These are phyloP conservation scores for Ichneumoninae sp. DNA, from an alignment of 2,888 invertebrate species.

Conservation along the genomic window DNA sequence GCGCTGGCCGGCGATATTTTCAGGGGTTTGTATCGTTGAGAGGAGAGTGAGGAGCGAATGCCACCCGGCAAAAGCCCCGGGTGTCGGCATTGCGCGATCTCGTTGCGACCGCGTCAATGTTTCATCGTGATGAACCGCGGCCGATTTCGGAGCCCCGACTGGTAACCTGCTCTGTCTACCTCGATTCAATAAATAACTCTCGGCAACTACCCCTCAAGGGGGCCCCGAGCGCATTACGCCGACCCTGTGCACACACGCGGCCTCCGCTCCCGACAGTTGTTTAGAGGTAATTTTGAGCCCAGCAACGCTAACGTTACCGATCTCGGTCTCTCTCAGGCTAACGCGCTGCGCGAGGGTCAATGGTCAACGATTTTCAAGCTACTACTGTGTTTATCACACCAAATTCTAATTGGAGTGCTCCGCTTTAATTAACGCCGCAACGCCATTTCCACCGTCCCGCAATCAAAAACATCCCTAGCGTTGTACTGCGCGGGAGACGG, in stretches of 20 bases:
- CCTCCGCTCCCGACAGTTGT: slow-evolving; percentile 24
- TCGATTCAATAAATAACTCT: slow-evolving; percentile 74
- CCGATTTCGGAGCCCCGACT: slow-evolving; percentile 66
- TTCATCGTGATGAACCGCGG: slow-evolving; percentile 72
- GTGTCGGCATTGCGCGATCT: slow-evolving; percentile 50
- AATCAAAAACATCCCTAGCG: slow-evolving; percentile 24
- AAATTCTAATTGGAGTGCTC: slow-evolving; percentile 38
- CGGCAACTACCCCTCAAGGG: slow-evolving; percentile 63
- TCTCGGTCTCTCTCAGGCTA: background rate
- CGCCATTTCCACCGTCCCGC: background rate
- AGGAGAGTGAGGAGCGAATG: background rate
- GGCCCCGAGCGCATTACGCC: slow-evolving; percentile 7
- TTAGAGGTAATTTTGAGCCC: slow-evolving; percentile 44
- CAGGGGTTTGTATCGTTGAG: background rate
- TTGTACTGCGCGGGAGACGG: background rate
- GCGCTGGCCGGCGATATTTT: slow-evolving; percentile 1
- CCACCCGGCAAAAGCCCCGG: slow-evolving; percentile 10
- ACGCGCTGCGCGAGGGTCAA: background rate
- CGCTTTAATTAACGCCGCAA: slow-evolving; percentile 34
- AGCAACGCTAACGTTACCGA: slow-evolving; percentile 25
- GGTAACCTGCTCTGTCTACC: slow-evolving; percentile 68
- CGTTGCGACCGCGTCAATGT: slow-evolving; percentile 69
- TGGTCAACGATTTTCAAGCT: slow-evolving; percentile 34
- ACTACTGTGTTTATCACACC: background rate
- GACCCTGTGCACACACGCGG: background rate